Evolutionary conservation across 2,113 vertebrate species (phyloP).

Genomic region (Fulica atra): DNA sequence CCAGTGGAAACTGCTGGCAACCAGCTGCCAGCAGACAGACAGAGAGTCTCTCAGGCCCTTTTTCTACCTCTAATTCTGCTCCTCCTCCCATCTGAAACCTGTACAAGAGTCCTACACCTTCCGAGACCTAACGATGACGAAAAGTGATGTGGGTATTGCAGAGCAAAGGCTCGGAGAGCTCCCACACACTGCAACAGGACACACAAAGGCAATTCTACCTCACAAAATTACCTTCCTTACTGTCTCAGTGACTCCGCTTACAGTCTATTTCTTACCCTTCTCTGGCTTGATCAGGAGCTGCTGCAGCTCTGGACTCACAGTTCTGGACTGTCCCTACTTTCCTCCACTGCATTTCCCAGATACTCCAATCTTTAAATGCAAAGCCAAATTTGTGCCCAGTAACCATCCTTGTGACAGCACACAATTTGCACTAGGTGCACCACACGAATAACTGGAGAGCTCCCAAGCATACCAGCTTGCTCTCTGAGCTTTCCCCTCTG

Average conservation of each 20-base stretch:
- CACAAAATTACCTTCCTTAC: not conserved
- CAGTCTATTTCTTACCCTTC: not conserved
- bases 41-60: not conserved
- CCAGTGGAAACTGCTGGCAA: not conserved
- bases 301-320: not conserved
- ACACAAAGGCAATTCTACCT: not conserved
- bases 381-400: not conserved
- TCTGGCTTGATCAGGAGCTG: not conserved
- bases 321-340: not conserved
- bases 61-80: not conserved
- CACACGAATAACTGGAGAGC: fast-evolving
- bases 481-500: not conserved
- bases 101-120: not conserved
- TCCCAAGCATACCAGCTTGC: not conserved
- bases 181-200: not conserved
- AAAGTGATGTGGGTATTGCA: not conserved
- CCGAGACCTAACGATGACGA: not conserved
- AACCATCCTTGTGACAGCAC: not conserved
- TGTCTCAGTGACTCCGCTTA: not conserved
- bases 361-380: not conserved
- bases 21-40: not conserved
- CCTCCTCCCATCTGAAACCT: not conserved
- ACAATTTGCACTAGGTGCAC: not conserved
- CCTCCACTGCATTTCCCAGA: not conserved
- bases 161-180: not conserved